Conservation (phyloP, 2,888 invertebrate genomes). For the Zygothrica quintamaculata region DNA sequence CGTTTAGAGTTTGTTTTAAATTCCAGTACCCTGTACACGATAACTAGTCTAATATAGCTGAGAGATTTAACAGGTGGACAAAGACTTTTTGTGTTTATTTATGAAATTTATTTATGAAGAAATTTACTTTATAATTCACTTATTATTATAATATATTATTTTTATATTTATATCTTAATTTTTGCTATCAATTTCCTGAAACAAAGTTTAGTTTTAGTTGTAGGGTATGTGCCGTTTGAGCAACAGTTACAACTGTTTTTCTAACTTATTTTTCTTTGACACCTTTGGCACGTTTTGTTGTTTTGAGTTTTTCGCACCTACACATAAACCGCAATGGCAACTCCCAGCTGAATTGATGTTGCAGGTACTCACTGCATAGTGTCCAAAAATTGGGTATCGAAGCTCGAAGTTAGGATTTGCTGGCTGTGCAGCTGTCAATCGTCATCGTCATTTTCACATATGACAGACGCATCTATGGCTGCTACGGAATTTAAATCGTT, state of each 20-base stretch:
- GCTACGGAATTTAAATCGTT: constrained; percentile 71
- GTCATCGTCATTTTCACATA: constrained; percentile 72
- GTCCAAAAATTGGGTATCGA: constrained; percentile 34
- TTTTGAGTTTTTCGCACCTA: constrained; percentile 67
- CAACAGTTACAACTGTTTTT: neutral
- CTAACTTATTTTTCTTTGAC: constrained; percentile 11
- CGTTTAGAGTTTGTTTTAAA: neutral
- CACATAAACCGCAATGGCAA: constrained; percentile 28
- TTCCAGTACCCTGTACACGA: too few species aligned
- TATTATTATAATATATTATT: too few species aligned
- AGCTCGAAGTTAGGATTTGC: constrained; percentile 40
- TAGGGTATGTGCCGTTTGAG: neutral
- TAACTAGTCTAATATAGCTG: too few species aligned
- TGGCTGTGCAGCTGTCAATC: constrained; percentile 77
- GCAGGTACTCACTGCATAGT: constrained; percentile 57
- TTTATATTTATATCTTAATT: too few species aligned
- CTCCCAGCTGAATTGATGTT: constrained; percentile 63
- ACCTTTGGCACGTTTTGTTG: constrained; percentile 72
- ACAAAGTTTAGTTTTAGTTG: neutral
- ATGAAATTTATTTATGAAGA: too few species aligned
- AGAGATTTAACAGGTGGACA: too few species aligned
- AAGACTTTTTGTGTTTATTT: too few species aligned
- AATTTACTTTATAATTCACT: too few species aligned
- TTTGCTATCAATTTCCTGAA: too few species aligned
- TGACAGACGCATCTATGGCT: constrained; percentile 74